Evolutionary conservation across 2,888 invertebrate genomes (phyloP).

Genomic region (Plagodis dolabraria): DNA sequence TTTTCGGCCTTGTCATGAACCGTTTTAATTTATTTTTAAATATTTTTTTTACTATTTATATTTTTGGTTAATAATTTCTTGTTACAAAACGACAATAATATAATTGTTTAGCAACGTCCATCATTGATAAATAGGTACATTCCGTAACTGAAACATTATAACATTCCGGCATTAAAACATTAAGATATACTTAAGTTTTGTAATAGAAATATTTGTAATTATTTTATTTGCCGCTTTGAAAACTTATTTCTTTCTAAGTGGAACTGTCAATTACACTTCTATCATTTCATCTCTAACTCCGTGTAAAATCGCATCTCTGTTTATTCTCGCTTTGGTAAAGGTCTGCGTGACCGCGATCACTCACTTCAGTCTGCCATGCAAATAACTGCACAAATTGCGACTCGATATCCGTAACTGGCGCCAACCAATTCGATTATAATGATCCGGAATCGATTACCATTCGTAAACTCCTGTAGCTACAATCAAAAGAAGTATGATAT

Average conservation of each 20-base stretch:
- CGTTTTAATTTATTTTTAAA: not conserved
- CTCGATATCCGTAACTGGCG: conserved; percentile 68
- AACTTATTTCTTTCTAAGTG: not conserved
- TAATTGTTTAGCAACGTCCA: too few relatives aligned
- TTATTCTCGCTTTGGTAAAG: conserved; percentile 64
- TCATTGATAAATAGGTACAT: too few relatives aligned
- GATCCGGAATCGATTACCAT: conserved; percentile 68
- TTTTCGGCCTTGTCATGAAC: conserved; percentile 1
- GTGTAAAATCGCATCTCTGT: conserved; percentile 55
- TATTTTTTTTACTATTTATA: too few relatives aligned
- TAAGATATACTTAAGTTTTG: too few relatives aligned
- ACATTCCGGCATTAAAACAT: too few relatives aligned
- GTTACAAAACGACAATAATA: too few relatives aligned
- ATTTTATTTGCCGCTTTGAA: too few relatives aligned
- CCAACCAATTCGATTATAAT: conserved; percentile 70
- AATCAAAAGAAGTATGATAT: conserved; percentile 17
- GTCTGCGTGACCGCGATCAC: conserved; percentile 69
- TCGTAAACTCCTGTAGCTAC: conserved; percentile 39
- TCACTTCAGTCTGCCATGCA: conserved; percentile 65
- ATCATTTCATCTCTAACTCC: conserved; percentile 28
- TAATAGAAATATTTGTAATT: too few relatives aligned
- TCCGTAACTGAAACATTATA: too few relatives aligned
- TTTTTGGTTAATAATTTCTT: too few relatives aligned
- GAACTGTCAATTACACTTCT: not conserved
- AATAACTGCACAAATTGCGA: conserved; percentile 76